Evolutionary conservation across 2,113 vertebrate species (phyloP).

Genomic region (Callocephalon fimbriatum): DNA sequence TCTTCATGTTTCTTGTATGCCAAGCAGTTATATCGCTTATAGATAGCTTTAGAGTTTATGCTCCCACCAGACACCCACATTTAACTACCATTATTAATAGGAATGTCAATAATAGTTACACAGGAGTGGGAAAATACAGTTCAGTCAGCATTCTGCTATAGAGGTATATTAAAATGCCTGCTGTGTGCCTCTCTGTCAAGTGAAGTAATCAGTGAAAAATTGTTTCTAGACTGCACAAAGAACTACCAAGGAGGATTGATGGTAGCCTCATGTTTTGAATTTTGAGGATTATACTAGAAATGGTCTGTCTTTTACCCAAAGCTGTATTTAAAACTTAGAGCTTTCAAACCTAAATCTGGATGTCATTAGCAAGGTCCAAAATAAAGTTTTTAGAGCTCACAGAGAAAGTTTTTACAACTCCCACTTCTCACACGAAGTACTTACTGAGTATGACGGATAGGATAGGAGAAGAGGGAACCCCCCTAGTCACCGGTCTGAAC

Average conservation of each 20-base stretch:
- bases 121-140: not conserved
- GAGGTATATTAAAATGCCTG: not conserved
- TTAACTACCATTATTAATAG: not conserved
- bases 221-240: not conserved
- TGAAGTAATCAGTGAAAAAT: not conserved
- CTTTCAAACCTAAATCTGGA: not conserved
- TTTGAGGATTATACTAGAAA: not conserved
- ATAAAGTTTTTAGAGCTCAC: not conserved
- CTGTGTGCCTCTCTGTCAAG: not conserved
- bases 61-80: not conserved
- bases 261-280: not conserved
- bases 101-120: not conserved
- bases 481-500: rapidly evolving
- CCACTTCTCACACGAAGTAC: not conserved
- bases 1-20: not conserved
- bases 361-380: not conserved
- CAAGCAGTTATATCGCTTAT: not conserved
- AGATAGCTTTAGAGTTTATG: not conserved
- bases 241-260: not conserved
- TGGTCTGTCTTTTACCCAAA: not conserved
- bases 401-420: not conserved
- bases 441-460: not conserved
- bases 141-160: not conserved
- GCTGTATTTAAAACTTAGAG: not conserved
- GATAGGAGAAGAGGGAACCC: not conserved